Evolutionary conservation across 2,888 invertebrate species (phyloP), one percentile per base, ranked within the genome.

Genomic region (Andrena minutula): DNA sequence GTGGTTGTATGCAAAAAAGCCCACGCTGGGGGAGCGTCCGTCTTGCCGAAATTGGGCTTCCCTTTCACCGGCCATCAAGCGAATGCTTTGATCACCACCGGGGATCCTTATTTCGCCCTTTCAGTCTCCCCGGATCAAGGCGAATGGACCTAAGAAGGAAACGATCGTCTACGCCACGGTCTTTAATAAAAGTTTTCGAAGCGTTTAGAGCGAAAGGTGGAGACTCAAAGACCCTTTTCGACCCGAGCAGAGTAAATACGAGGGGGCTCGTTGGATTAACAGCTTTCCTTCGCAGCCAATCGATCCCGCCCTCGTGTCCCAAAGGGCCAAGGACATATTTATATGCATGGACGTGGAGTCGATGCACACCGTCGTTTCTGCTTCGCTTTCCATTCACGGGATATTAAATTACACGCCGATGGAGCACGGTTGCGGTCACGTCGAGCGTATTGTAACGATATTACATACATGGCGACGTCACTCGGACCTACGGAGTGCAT

Each of bases 391-490:
- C 76, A 60, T 77, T 32, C 58, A 63, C 41, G 32, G 63, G 26
- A 83, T 68, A 75, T 82, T 71, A 51, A 79, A 75, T 82, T 79
- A 65, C 73, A 26, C n/a, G 20, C 10, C 6, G 68, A 26, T 71
- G 69, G 47, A 53, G 71, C 76, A 76, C 61, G 71, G 35, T 26
- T 63, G 72, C 60, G 58, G 56, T 28, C 35, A 51, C 26, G 30
- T 51, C 35, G 69, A 41, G 35, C 30, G 68, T 74, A 75, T 73
- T 53, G 75, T 70, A 75, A 75, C 66, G 47, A 69, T 64, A 68
- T 79, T 68, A 75, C 49, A 35, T 23, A 41, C 41, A 41, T 16
- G 30, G 26, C 49, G 3, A 7, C 16, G 41, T 28, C n/a, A 63
- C 60, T 41, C 41, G 51, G 2, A 20, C 23, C 7, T 63, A 53